phyloP scores from a whole-genome alignment of 2,888 invertebrate species.

The Drosophila setosimentum region DNA sequence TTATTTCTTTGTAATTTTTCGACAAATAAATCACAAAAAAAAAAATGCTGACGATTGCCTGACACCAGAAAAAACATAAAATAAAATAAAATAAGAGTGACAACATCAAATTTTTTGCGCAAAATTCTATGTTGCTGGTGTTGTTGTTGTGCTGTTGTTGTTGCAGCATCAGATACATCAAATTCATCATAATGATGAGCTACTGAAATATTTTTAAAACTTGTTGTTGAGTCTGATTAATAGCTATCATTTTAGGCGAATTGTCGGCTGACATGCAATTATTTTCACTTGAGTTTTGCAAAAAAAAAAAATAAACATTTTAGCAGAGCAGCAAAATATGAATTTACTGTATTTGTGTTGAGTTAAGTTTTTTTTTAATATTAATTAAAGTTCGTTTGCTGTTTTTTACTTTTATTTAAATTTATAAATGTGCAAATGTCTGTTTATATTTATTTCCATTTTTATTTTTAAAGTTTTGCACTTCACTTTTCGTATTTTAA shows the following conservation, averaged over 20 bases:
- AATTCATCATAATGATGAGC: conserved; percentile 49
- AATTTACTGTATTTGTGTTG: not conserved
- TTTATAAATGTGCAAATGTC: not conserved
- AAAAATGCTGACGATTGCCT: conserved; percentile 36
- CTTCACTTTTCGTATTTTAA: too few species aligned
- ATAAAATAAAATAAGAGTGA: conserved; percentile 1
- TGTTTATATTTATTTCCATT: not conserved
- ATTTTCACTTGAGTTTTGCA: not conserved
- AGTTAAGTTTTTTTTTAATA: not conserved
- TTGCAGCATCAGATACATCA: conserved; percentile 26
- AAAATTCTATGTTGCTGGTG: not conserved
- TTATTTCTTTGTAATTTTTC: conserved; percentile 15
- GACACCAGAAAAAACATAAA: conserved; percentile 16
- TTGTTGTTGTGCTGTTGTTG: not conserved
- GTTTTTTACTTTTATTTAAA: not conserved
- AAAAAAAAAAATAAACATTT: not conserved
- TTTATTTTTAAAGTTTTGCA: not conserved
- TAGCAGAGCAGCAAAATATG: not conserved
- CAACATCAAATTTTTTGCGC: not conserved
- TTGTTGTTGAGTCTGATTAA: conserved; percentile 32
- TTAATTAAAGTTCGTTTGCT: not conserved
- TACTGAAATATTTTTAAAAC: conserved; percentile 42
- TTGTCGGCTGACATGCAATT: not conserved
- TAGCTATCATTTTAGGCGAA: conserved; percentile 28
- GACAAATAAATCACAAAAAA: conserved; percentile 44